Conservation (phyloP, 2,113 vertebrate genomes). For the Dendropsophus ebraccatus region DNA sequence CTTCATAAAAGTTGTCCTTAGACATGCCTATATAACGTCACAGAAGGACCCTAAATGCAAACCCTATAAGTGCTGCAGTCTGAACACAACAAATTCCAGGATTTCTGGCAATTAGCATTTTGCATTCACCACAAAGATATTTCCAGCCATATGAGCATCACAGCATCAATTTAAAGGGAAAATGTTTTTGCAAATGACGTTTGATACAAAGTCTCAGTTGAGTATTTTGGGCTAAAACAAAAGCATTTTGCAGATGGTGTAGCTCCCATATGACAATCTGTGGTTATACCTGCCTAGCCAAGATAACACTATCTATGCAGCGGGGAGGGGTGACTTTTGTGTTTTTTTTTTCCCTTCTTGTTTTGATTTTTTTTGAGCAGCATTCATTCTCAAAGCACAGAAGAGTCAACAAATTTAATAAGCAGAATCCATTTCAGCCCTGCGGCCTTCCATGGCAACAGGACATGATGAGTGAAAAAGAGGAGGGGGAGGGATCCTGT, state of each 20-base stretch:
- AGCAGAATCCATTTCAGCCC: conserved; percentile 79
- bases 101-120: conserved; percentile 9
- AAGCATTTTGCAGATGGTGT: conserved; percentile 43
- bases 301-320: conserved; percentile 74
- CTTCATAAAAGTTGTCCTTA: neutral
- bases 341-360: conserved; percentile 61
- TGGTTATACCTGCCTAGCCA: conserved; percentile 71
- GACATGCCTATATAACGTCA: neutral
- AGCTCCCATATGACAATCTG: conserved; percentile 19
- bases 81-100: neutral
- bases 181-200: conserved; percentile 11
- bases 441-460: conserved; percentile 80
- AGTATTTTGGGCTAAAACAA: conserved; percentile 39
- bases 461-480: conserved; percentile 66
- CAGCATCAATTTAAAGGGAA: conserved; percentile 35
- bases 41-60: neutral
- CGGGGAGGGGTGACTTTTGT: conserved; percentile 69
- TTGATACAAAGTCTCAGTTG: conserved; percentile 24
- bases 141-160: conserved; percentile 22
- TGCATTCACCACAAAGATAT: conserved; percentile 5
- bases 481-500: conserved; percentile 74
- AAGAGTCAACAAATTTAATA: conserved; percentile 81
- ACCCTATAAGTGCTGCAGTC: neutral
- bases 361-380: conserved; percentile 65
- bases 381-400: conserved; percentile 77